Evolutionary conservation across 2,797 vertebrate genomes (phyloP).

Genomic region (Nyctalus aviator): DNA sequence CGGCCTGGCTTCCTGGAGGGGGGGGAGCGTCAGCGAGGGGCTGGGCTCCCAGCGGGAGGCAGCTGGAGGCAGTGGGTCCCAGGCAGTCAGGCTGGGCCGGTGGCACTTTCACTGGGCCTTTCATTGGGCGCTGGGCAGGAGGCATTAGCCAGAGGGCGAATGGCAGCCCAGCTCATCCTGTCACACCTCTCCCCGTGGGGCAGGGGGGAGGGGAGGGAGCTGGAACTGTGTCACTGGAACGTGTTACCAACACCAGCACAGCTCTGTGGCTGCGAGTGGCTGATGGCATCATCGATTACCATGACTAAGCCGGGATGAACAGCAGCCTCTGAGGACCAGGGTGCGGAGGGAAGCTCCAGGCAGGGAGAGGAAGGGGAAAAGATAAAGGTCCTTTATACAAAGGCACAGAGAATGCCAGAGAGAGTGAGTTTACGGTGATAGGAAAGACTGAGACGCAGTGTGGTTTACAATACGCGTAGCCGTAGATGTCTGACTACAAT

Average conservation of each 20-base stretch:
- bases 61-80: neutral
- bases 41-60: neutral
- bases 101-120: neutral
- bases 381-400: neutral
- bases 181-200: neutral
- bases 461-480: neutral
- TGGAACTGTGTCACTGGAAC: constrained; percentile 11
- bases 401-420: neutral
- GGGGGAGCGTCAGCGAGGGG: neutral
- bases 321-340: neutral
- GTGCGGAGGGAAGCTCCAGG: neutral
- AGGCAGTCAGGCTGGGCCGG: neutral
- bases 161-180: neutral
- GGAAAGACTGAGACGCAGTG: neutral
- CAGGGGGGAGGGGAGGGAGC: neutral
- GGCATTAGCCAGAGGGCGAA: neutral
- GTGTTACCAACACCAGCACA: constrained; percentile 39
- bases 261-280: neutral
- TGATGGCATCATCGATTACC: neutral
- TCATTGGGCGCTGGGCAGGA: neutral
- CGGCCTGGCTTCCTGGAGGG: constrained; percentile 14
- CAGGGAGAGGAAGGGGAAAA: neutral
- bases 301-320: neutral
- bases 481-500: neutral
- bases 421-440: neutral